Conservation (phyloP, 2,888 invertebrate species). For the Tromatobia lineatoria region DNA sequence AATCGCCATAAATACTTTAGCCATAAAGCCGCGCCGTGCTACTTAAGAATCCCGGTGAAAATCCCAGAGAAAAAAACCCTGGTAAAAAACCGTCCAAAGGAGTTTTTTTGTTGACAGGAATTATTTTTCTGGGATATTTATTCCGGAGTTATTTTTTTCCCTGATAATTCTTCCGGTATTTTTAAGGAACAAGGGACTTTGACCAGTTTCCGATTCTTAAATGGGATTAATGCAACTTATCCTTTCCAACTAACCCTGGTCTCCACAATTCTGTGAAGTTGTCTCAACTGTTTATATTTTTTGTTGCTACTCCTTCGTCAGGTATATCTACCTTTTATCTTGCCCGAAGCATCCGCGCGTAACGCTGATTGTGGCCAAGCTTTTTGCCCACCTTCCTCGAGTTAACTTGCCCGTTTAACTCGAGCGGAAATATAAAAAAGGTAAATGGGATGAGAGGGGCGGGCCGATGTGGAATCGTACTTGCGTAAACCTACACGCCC, state of each 20-base stretch:
- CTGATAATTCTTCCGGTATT: too few species aligned
- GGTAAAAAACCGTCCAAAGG: too few species aligned
- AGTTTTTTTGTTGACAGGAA: too few species aligned
- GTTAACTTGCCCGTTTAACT: constrained; percentile 77
- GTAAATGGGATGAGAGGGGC: neutral
- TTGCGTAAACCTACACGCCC: constrained; percentile 27
- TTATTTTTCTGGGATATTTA: too few species aligned
- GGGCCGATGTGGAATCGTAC: constrained; percentile 52
- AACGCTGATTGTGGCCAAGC: constrained; percentile 77
- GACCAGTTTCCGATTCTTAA: too few species aligned
- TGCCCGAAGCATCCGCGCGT: constrained; percentile 40
- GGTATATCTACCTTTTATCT: constrained; percentile 30
- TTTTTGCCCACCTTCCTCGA: constrained; percentile 73
- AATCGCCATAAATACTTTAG: too few species aligned
- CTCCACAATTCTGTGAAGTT: neutral
- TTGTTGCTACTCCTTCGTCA: constrained; percentile 6
- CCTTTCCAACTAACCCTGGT: neutral
- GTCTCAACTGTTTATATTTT: constrained; percentile 17
- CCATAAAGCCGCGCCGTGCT: too few species aligned
- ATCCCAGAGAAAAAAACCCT: too few species aligned
- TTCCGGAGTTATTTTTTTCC: too few species aligned
- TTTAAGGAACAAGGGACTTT: too few species aligned
- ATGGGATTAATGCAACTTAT: too few species aligned
- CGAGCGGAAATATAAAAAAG: constrained; percentile 62
- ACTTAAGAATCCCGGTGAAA: too few species aligned